Evolutionary conservation across 1,140 invertebrate species (phyloP).

Genomic region (Acromyrmex charruanus): DNA sequence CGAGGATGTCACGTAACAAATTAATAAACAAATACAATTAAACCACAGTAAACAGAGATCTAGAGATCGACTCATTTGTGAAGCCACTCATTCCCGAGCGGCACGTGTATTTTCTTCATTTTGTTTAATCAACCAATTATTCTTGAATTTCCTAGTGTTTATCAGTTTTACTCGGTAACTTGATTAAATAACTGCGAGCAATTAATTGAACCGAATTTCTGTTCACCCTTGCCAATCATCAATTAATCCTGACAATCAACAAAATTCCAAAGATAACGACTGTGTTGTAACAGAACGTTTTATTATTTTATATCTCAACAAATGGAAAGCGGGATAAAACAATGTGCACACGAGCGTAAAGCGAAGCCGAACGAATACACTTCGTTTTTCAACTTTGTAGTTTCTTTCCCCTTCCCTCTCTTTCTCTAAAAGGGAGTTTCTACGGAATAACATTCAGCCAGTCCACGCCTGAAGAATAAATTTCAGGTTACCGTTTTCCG

Average conservation of each 20-base stretch:
- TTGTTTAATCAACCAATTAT: conserved; percentile 46
- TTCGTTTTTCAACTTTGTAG: conserved; percentile 38
- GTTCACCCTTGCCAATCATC: conserved; percentile 3
- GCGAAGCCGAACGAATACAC: neutral
- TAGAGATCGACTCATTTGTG: neutral
- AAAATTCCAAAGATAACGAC: conserved; percentile 21
- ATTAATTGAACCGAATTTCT: conserved; percentile 22
- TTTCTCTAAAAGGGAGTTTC: conserved; percentile 6
- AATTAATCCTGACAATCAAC: conserved; percentile 11
- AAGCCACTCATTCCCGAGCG: neutral
- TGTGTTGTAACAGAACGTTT: neutral
- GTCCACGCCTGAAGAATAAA: conserved; percentile 50
- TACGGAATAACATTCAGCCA: conserved; percentile 45
- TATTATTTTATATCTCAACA: conserved; percentile 45
- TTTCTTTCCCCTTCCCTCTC: neutral
- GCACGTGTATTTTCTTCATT: conserved; percentile 45
- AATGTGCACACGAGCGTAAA: conserved; percentile 42
- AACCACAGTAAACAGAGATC: conserved; percentile 34
- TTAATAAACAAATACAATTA: conserved; percentile 67
- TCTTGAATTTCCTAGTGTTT: conserved; percentile 22
- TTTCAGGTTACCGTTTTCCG: conserved; percentile 41
- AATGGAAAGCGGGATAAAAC: conserved; percentile 27
- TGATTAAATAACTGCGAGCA: conserved; percentile 14
- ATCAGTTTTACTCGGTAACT: neutral
- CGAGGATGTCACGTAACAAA: conserved; percentile 29